These are phyloP conservation scores for Pteria penguin DNA, from an alignment of 2,888 invertebrate species.

Conservation along the genomic window DNA sequence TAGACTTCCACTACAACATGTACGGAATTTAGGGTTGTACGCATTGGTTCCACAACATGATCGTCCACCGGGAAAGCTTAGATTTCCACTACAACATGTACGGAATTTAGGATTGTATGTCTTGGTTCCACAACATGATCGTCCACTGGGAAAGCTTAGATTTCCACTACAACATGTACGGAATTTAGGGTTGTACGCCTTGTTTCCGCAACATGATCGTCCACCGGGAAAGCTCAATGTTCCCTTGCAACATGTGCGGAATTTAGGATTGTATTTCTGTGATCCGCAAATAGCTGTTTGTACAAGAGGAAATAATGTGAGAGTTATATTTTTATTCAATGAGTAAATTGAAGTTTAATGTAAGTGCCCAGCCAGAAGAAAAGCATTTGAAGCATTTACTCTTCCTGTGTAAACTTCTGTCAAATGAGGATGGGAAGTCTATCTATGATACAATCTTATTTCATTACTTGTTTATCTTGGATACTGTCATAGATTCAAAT, in stretches of 20 bases:
- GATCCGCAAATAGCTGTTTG: too few relatives aligned
- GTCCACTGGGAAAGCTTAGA: not conserved
- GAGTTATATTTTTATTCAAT: too few relatives aligned
- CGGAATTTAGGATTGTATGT: not conserved
- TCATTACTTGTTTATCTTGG: too few relatives aligned
- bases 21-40: too few relatives aligned
- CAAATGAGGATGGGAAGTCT: too few relatives aligned
- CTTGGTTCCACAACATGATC: slow-evolving; percentile 9
- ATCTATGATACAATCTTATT: too few relatives aligned
- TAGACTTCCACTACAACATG: slow-evolving; percentile 17
- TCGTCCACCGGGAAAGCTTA: not conserved
- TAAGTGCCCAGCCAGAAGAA: too few relatives aligned
- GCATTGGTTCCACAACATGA: slow-evolving; percentile 27
- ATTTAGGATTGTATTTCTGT: slow-evolving; percentile 8
- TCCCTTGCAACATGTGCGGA: slow-evolving; percentile 9
- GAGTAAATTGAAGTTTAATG: too few relatives aligned
- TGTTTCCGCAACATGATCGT: slow-evolving; percentile 1
- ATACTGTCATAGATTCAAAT: too few relatives aligned
- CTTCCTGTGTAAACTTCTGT: too few relatives aligned
- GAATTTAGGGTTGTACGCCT: not conserved
- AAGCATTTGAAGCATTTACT: too few relatives aligned
- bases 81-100: slow-evolving; percentile 16
- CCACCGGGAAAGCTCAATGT: not conserved
- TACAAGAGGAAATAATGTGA: too few relatives aligned
- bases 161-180: slow-evolving; percentile 3